phyloP scores from a whole-genome alignment of 2,888 invertebrate genomes.

The Dryococelus australis region DNA sequence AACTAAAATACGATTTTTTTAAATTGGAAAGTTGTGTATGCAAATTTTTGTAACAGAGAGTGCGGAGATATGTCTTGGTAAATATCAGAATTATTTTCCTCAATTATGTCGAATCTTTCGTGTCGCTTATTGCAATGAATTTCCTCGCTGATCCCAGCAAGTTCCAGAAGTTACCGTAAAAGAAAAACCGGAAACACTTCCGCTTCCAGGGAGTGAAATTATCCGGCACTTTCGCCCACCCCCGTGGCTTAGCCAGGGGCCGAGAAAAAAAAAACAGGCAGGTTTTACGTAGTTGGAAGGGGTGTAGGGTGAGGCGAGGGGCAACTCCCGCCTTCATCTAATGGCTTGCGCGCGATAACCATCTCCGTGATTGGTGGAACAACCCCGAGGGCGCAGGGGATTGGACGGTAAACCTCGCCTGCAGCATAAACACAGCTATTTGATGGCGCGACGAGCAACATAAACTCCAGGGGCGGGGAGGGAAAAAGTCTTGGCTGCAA shows the following conservation, averaged over 20 bases:
- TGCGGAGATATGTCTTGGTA: no score
- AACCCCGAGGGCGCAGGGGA: background rate
- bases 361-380: constrained; percentile 2
- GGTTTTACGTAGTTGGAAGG: background rate
- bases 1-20: no score
- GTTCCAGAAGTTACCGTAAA: no score
- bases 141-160: no score
- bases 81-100: no score
- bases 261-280: background rate
- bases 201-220: background rate
- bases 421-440: background rate
- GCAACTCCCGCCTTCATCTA: background rate
- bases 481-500: background rate
- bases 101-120: no score
- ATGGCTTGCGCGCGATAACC: background rate
- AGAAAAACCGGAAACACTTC: background rate
- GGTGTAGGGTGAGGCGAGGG: background rate
- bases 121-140: no score
- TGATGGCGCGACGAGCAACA: background rate
- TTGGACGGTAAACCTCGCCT: background rate
- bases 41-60: no score
- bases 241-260: background rate
- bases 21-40: no score
- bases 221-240: background rate
- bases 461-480: background rate